Percentiles rank a stretch among this genome's conserved stretches.
Conservation (phyloP, 1,140 invertebrate genomes). For the Bathynomus jamesi region DNA sequence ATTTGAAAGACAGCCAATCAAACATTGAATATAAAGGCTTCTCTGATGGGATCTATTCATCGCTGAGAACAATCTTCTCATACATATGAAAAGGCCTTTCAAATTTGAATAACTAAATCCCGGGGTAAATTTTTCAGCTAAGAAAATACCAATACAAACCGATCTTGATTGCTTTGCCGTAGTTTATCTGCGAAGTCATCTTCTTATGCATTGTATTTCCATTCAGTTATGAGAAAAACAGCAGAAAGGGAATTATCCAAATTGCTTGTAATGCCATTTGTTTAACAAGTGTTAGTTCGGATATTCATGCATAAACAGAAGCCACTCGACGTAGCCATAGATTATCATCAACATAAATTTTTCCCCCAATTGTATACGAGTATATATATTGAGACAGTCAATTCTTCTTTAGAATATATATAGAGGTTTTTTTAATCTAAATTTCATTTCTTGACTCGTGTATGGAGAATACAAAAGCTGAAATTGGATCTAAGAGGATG, state of each 20-base stretch:
- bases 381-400: too few relatives aligned
- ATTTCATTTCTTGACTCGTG: too few relatives aligned
- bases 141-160: not conserved
- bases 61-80: not conserved
- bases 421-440: too few relatives aligned
- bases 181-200: not conserved
- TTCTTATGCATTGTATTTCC: not conserved
- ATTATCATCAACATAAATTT: not conserved
- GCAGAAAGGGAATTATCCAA: not conserved
- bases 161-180: not conserved
- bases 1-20: not conserved
- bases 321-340: not conserved
- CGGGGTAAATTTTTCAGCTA: not conserved
- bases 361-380: too few relatives aligned
- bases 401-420: too few relatives aligned
- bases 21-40: not conserved
- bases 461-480: too few relatives aligned
- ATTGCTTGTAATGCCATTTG: not conserved
- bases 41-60: not conserved
- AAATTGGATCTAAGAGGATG: too few relatives aligned
- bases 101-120: conserved; percentile 1
- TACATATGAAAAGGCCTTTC: not conserved
- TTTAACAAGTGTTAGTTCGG: not conserved
- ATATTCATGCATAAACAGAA: not conserved
- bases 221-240: not conserved